Evolutionary conservation across 2,113 vertebrate genomes (phyloP), one percentile per base, ranked within the genome.

Genomic region (Peucedramus taeniatus): DNA sequence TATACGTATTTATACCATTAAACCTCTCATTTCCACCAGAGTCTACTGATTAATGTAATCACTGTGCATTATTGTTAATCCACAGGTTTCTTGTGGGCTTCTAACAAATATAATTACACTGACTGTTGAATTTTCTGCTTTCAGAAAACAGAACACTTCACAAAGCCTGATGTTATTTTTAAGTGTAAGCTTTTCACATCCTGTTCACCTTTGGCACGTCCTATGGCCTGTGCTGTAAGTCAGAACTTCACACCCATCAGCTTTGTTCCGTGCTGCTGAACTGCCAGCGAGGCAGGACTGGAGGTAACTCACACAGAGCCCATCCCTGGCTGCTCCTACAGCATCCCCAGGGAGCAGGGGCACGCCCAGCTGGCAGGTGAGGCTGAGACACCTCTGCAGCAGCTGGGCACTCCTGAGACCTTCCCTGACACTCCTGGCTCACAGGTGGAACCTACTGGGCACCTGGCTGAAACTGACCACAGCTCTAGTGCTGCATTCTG

Each of bases 21-120:
- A 92, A 72, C 47, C 27, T 45, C 75, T 92, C 51, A 66, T 54
- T 90, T 93, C 71, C 54, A 83, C 28, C 71, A 83, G 14, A 86
- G 42, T 51, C 59, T 80, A 35, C 68, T 77, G 93, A 93, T 94
- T 93, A 86, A 95, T 70, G 54, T 47, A 93, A 96, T 91, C 74
- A 80, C 11, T 47, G 35, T 69, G 59, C 57, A 53, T 72, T 83
- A 87, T 3, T 87, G 44, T 45, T 94, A 90, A 85, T 53, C 78
- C 56, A 54, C 75, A 80, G 30, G 16, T 57, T 95, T 63, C 68
- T 95, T 69, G 21, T 21, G 74, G 54, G 45, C 57, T 89, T 65
- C 63, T 87, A 85, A 76, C 76, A 92, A 95, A 95, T 14, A 31
- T 45, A 90, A 91, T 80, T 83, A 94, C 24, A 47, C 4, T 33